Evolutionary conservation across 2,113 vertebrate species (phyloP).

Genomic region (Marmota flaviventris): DNA sequence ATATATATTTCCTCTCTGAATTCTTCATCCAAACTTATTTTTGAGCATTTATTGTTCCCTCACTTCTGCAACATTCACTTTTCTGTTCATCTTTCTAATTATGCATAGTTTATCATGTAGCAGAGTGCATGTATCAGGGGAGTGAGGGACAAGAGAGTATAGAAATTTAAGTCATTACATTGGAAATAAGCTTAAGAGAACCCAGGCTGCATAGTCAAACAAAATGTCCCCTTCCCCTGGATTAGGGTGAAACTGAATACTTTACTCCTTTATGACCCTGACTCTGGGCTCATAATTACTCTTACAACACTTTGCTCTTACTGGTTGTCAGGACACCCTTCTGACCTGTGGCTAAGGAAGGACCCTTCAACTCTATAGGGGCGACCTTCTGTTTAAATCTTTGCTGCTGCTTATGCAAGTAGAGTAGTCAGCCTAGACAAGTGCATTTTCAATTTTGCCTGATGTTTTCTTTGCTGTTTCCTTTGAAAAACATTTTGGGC

Average conservation of each 20-base stretch:
- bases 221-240: neutral
- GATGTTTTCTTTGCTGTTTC: neutral
- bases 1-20: neutral
- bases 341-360: neutral
- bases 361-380: neutral
- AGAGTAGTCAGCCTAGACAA: neutral
- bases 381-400: neutral
- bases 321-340: neutral
- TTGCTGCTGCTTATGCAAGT: neutral
- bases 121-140: no score
- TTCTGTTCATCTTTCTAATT: neutral
- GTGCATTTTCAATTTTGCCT: neutral
- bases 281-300: neutral
- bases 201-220: neutral
- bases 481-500: neutral
- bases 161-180: neutral
- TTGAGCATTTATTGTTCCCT: neutral
- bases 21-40: conserved; percentile 38
- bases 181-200: neutral
- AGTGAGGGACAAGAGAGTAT: neutral
- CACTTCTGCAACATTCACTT: neutral
- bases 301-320: neutral
- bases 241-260: neutral
- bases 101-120: neutral
- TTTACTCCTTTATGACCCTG: neutral